Evolutionary conservation across 2,888 invertebrate genomes (phyloP).

Genomic region (Piscicola geometra): DNA sequence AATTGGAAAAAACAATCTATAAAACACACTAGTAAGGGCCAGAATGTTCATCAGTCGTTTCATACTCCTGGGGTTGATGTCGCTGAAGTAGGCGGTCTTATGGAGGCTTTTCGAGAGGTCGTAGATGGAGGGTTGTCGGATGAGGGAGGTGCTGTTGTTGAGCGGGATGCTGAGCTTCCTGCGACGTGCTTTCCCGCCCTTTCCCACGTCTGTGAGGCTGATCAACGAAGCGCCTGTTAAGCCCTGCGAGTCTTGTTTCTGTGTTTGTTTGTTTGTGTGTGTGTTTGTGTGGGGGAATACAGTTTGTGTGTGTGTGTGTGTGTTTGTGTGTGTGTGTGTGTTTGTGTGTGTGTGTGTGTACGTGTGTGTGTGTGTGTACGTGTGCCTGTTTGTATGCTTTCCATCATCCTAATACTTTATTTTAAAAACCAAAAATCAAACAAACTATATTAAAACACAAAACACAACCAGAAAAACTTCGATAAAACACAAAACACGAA

Average conservation of each 20-base stretch:
- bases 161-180: slow-evolving; percentile 25
- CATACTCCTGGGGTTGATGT: slow-evolving; percentile 96
- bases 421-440: not conserved
- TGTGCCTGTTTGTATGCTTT: too few species aligned
- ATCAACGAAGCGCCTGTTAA: slow-evolving; percentile 36
- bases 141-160: slow-evolving; percentile 33
- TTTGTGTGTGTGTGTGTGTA: too few species aligned
- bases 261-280: too few species aligned
- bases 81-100: slow-evolving; percentile 97
- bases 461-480: not conserved
- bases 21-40: slow-evolving; percentile 76
- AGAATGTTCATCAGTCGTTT: slow-evolving; percentile 91
- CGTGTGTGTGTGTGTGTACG: too few species aligned
- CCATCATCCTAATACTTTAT: too few species aligned
- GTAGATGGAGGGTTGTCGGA: slow-evolving; percentile 36
- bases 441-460: not conserved
- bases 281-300: too few species aligned
- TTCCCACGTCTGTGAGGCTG: slow-evolving; percentile 34
- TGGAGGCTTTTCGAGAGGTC: slow-evolving; percentile 61
- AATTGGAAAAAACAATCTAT: not conserved
- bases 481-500: not conserved
- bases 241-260: slow-evolving; percentile 35
- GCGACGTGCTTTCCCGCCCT: slow-evolving; percentile 22
- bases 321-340: too few species aligned
- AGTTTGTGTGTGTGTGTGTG: too few species aligned